Base-by-base conservation (phyloP, 2,113 vertebrate species). In the Phylloscopus whistleri region DNA sequence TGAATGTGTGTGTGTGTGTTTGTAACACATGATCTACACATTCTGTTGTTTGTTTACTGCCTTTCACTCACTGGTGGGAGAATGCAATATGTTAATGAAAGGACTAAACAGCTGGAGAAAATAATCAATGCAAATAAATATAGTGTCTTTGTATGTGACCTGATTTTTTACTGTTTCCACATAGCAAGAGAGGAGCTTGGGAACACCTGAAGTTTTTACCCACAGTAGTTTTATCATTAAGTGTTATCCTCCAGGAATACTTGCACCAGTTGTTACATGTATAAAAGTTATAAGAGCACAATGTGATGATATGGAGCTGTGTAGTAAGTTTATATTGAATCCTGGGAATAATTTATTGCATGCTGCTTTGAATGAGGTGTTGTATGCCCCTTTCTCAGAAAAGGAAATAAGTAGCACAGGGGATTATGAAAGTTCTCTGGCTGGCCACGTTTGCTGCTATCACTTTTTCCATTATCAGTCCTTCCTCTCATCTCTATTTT, bases 71-170 rank as follows among this genome's bases (percentile, higher is more conserved):
- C 52, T 78, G 37, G 17, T 68, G 52, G 44, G 46, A 91, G 41
- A 91, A 75, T 27, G 39, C 58, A 79, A 33, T 76, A 72, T 56
- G 81, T 28, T 82, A 81, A 82, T 46, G 51, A 63, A 75, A 84
- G 14, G 62, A 92, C 63, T 76, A 68, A 91, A 95, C 41, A 93
- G 24, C 74, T 94, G 60, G 53, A 94, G 53, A 87, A 94, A 94
- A 93, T 46, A 87, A 81, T 59, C 1, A 35, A 9, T 84, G 31
- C 23, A 93, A 89, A 79, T 75, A 84, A 64, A 87, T 43, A 63
- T 1, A 78, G 44, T n/a, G 37, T 22, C n/a, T 84, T 68, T 84
- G 7, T 24, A 67, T 46, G 52, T 26, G 48, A 81, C 37, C 26
- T 75, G 59, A 30, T 44, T 87, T 87, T 79, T 73, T 52, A 53